Base-by-base conservation (phyloP, 2,888 invertebrate genomes). In the Leucophora obtusa region DNA sequence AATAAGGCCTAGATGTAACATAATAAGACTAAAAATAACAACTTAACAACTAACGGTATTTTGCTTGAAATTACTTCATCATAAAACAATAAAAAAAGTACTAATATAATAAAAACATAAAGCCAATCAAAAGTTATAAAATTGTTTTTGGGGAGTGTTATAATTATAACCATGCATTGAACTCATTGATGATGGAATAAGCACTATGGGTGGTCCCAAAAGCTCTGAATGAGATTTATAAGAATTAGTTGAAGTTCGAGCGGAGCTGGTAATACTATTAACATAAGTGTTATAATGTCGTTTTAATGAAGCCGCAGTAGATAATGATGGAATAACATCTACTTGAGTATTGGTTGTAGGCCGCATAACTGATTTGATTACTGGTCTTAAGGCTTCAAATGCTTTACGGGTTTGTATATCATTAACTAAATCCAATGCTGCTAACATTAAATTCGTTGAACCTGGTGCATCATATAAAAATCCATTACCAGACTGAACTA, bases 401-500 rank as follows among this genome's bases (percentile, higher is more conserved):
- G 66, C 77, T 6, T 15, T 65, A 10, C 54, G 10, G 8, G 75
- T 78, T 62, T 72, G 70, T 17, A 21, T 33, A 68, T 87, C 88
- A 56, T 86, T 86, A 70, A 74, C 82, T 10, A 83, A 54, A 78
- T 88, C 87, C 72, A 87, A 76, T 11, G 87, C 86, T 4, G 85
- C 82, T 60, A 85, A 83, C 5, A 81, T 83, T 62, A 87, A 38
- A 53, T 70, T 43, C 1, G 47, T 51, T 1, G 6, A 81, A 63
- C 79, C 78, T 66, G 87, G 87, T 33, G 84, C 83, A 69, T 88
- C 87, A 58, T 87, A 88, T 4, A 86, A 51, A 53, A 87, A 87
- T n/a, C 87, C 87, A 66, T 87, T 87, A 81, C 87, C 87, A 2
- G 87, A 88, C 24, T 83, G 79, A 14, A 86, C 85, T 73, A 87